These are phyloP conservation scores for Carollia perspicillata DNA, from an alignment of 2,113 vertebrate genomes.

Conservation along the genomic window DNA sequence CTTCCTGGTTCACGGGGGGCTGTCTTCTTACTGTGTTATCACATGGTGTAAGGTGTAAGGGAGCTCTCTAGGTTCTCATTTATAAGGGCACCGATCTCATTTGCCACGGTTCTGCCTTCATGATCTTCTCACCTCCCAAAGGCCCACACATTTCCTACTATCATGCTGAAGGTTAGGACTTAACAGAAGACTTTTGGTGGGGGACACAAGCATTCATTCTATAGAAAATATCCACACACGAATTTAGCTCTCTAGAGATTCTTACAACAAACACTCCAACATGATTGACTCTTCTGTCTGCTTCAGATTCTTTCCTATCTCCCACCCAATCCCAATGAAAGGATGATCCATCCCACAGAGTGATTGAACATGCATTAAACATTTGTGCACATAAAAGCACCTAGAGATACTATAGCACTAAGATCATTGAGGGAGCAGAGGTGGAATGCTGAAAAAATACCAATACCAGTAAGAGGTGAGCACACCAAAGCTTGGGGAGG, in stretches of 20 bases:
- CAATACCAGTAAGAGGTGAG: accelerated
- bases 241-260: not conserved
- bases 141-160: not conserved
- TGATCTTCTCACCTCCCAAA: not conserved
- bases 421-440: not conserved
- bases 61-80: not conserved
- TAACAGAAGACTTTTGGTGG: not conserved
- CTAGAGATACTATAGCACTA: not conserved
- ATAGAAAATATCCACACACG: not conserved
- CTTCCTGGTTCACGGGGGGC: not conserved
- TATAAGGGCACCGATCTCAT: not conserved
- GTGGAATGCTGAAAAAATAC: not conserved
- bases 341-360: not conserved
- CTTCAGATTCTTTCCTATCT: not conserved
- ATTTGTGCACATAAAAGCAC: not conserved
- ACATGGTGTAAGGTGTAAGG: not conserved
- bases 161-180: not conserved
- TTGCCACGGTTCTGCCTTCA: not conserved
- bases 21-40: not conserved
- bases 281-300: not conserved
- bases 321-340: not conserved
- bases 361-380: not conserved
- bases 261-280: not conserved
- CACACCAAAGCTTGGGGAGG: not conserved
- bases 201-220: not conserved